Evolutionary conservation across 2,113 vertebrate genomes (phyloP), one percentile per base, ranked within the genome.

Genomic region (Hippopotamus amphibius): DNA sequence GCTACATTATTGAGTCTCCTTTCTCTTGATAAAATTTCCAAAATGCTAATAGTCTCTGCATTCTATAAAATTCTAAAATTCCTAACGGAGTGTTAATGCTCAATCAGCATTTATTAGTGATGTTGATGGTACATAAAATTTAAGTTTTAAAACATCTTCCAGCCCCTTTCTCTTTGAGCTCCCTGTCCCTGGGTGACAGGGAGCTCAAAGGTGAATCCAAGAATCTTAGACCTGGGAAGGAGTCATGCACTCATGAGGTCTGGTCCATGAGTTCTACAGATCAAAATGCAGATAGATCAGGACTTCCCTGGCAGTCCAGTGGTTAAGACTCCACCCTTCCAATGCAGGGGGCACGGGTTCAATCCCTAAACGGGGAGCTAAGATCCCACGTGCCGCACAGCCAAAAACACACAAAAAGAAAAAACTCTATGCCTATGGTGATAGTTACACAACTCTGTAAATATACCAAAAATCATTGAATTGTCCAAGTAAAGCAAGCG

Each of bases 21-120:
- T 16, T 90, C 63, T 3, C 65, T 81, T 66, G 59, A 66, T 79
- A 14, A 77, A 68, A 88, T 82, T 77, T 66, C 46, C 48, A 21
- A 88, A 68, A 22, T 85, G n/a, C 41, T 22, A 68, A 0, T 81
- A 46, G 6, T 50, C 76, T 24, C 88, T 63, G 13, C 1, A 43
- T 43, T 66, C 13, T 53, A 48, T 95, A 41, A 81, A 90, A 68
- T 82, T 85, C 63, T 93, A 43, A 88, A 85, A 55, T 86, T 21
- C 11, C 55, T 79, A 82, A 50, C 41, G 48, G 37, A 61, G 14
- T 63, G 19, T 85, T 71, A 50, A 37, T 82, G 30, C 12, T 48
- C 16, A 4, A 16, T 41, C 33, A 41, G 6, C 63, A 81, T 37
- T 61, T 69, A 69, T 83, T 72, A 80, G 43, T 57, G n/a, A 30